A percentile compares a stretch with the other conserved stretches of the same genome.
Evolutionary conservation across 1,140 invertebrate species (phyloP).

Genomic region (Rhagoletis zephyria): DNA sequence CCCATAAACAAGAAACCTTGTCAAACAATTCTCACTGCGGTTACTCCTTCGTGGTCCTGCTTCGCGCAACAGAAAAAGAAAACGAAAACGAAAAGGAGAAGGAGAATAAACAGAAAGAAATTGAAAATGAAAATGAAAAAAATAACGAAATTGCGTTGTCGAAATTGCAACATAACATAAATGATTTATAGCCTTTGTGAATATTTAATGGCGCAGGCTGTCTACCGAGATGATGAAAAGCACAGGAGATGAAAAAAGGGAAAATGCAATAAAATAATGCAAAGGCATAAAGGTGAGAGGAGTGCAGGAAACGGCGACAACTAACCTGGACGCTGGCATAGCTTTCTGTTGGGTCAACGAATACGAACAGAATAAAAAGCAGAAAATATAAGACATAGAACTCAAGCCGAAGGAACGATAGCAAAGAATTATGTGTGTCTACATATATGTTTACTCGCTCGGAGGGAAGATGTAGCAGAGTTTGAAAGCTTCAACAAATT

Average conservation of each 20-base stretch:
- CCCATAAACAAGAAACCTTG: conserved; percentile 42
- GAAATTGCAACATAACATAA: conserved; percentile 57
- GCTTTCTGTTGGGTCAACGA: neutral
- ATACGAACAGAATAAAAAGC: conserved; percentile 3
- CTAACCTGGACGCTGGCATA: conserved; percentile 21
- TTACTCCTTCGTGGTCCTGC: neutral
- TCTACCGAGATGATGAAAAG: conserved; percentile 55
- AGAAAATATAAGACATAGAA: neutral
- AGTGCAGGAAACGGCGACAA: conserved; percentile 28
- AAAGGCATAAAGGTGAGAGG: neutral
- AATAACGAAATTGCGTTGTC: conserved; percentile 16
- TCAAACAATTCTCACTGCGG: neutral
- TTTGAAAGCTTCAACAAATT: neutral
- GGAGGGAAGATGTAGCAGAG: neutral
- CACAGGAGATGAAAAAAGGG: conserved; percentile 52
- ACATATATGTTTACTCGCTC: neutral
- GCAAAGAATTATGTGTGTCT: neutral
- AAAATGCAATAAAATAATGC: conserved; percentile 42
- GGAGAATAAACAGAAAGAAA: neutral
- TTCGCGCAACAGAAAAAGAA: neutral
- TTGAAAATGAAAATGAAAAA: conserved; percentile 41
- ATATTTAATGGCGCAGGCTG: conserved; percentile 57
- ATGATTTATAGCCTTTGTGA: conserved; percentile 57
- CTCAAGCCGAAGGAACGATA: neutral
- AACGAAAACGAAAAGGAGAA: conserved; percentile 38